Evolutionary conservation across 2,797 vertebrate genomes (phyloP).

Genomic region (Pangasius sanitwongsei): DNA sequence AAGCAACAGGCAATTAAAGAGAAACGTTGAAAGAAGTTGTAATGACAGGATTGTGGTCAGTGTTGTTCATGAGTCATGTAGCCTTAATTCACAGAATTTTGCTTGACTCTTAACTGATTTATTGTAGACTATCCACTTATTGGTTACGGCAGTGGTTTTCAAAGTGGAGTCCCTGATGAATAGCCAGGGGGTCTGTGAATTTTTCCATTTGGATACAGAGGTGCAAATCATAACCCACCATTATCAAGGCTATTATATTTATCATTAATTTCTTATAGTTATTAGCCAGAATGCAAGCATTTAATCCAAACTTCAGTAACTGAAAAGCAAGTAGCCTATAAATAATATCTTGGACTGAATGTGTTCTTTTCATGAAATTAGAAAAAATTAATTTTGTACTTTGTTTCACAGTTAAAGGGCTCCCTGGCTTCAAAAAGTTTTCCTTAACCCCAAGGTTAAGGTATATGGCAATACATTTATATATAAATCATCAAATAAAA

Average conservation of each 20-base stretch:
- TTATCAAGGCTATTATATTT: not conserved
- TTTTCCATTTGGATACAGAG: not conserved
- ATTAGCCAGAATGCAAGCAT: not conserved
- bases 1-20: not conserved
- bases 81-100: not conserved
- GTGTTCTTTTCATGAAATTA: not conserved
- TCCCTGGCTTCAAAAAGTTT: not conserved
- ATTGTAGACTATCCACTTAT: not conserved
- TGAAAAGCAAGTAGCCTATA: not conserved
- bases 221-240: not conserved
- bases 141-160: not conserved
- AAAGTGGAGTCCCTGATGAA: not conserved
- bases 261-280: not conserved
- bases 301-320: not conserved
- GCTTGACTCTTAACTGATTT: not conserved
- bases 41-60: not conserved
- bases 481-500: not conserved
- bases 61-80: not conserved
- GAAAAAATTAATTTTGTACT: not conserved
- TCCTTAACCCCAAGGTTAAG: not conserved
- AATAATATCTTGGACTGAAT: not conserved
- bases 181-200: not conserved
- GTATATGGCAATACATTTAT: not conserved
- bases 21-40: not conserved
- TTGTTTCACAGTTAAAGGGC: not conserved